Percentiles rank a stretch among this genome's conserved stretches.
These are phyloP conservation scores for Fregata magnificens DNA, from an alignment of 2,113 vertebrate species.

Conservation along the genomic window DNA sequence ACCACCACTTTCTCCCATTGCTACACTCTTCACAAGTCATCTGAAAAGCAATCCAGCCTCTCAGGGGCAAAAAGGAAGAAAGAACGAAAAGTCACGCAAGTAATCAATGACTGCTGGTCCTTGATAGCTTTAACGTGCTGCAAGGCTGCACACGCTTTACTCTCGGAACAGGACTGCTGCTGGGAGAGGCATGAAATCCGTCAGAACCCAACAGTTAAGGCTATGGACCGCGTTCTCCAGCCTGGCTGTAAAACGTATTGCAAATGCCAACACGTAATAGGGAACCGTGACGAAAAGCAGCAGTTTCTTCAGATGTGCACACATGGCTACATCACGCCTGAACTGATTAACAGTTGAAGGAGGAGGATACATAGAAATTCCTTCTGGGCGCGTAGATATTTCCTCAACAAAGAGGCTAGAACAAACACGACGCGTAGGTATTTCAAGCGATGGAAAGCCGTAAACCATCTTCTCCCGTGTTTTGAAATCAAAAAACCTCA, in stretches of 20 bases:
- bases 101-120: background rate
- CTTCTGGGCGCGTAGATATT: background rate
- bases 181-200: background rate
- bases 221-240: fast-evolving
- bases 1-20: background rate
- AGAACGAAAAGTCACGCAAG: background rate
- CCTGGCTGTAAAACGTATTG: fast-evolving
- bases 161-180: background rate
- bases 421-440: background rate
- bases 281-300: background rate
- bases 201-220: fast-evolving
- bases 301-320: background rate
- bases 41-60: background rate
- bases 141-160: background rate
- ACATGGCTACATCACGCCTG: background rate
- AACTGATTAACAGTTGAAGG: background rate
- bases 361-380: background rate
- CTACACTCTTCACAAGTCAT: background rate
- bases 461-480: fast-evolving
- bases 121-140: fast-evolving
- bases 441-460: background rate
- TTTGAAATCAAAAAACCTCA: background rate
- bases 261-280: background rate
- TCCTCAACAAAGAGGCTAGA: background rate
- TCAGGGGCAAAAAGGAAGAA: background rate